Evolutionary conservation across 1,140 invertebrate genomes (phyloP).

Genomic region (Planococcus citri): DNA sequence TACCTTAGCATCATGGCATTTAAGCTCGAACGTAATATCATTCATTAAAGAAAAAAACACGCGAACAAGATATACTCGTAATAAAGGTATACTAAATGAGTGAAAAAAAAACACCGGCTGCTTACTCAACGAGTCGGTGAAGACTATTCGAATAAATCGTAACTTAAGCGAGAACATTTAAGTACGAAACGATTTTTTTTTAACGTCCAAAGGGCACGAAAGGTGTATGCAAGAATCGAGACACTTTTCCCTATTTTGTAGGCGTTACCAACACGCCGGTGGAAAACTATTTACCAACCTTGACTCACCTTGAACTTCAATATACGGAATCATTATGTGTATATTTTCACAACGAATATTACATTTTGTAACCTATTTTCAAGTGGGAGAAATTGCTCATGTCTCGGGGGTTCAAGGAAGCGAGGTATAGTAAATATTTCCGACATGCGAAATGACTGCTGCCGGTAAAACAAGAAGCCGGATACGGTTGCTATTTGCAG

Average conservation of each 20-base stretch:
- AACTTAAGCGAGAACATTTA: background rate
- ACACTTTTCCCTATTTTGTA: background rate
- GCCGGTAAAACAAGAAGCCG: no score
- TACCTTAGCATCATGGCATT: background rate
- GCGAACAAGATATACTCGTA: no score
- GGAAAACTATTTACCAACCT: background rate
- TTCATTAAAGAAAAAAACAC: background rate
- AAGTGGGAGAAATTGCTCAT: background rate
- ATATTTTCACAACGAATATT: background rate
- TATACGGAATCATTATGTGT: background rate
- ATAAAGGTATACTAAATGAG: no score
- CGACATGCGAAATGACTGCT: background rate
- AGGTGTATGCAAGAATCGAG: background rate
- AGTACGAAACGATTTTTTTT: background rate
- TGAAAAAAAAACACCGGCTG: background rate
- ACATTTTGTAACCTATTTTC: background rate
- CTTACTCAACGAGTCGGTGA: background rate
- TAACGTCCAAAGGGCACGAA: background rate
- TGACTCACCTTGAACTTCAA: slow-evolving; percentile 2
- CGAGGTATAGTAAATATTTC: background rate
- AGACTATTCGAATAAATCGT: background rate
- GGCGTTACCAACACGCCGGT: slow-evolving; percentile 3
- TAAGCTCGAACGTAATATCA: background rate
- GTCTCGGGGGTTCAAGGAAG: background rate
- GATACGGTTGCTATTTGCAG: no score